Evolutionary conservation across 2,797 vertebrate genomes (phyloP), one percentile per base, ranked within the genome.

Genomic region (Sebastes minor): DNA sequence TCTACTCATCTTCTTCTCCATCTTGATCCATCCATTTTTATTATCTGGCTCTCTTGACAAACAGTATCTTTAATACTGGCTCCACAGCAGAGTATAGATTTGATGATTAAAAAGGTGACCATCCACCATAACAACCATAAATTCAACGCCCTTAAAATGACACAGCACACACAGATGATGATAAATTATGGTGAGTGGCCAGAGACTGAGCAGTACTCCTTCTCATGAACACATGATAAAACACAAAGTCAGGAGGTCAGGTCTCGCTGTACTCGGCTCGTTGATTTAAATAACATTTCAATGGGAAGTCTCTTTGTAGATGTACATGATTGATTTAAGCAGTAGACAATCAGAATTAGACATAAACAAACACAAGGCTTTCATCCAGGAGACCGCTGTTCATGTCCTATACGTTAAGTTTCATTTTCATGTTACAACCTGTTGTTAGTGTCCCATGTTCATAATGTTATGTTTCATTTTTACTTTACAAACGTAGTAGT

Each of bases 21-120:
- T 72, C 66, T 53, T 28, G 27, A 69, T 76, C 67, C 20, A 53
- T 60, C 30, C 11, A 3, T 57, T 65, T 70, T 59, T 57, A 30
- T 72, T 10, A 53, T 42, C 66, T 30, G 62, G 1, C 6, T 68
- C 27, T 27, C 11, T 56, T 38, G 67, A 64, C 64, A 20, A 73
- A 74, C 30, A 32, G 35, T 80, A 61, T 22, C 27, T 80, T 79
- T 84, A 83, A 78, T 70, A 76, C 74, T 71, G 61, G 52, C 57
- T 63, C 38, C 64, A 66, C 60, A 46, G 76, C 38, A 62, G 64
- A 73, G 68, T 73, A 80, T 56, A 67, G 69, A 81, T 85, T 27
- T 59, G 57, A 81, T 78, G 56, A 88, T 87, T 76, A 65, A 90
- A 81, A 83, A 70, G 66, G 79, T 49, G 42, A 23, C 66, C 16